Conservation (phyloP, 2,797 vertebrate species). For the Valencia hispanica region DNA sequence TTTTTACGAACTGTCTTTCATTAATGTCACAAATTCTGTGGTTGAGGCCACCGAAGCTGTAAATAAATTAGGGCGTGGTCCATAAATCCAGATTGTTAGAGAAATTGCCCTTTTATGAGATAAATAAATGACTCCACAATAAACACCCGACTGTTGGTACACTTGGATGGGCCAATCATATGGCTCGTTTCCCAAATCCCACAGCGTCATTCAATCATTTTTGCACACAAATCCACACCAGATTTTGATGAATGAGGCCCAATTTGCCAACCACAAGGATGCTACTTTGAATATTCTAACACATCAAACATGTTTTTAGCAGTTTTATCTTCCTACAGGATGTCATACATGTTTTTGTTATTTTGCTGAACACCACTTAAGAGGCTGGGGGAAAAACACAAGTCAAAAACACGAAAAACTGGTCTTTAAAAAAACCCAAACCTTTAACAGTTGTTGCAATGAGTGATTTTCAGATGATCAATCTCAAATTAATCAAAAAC, state of each 20-base stretch:
- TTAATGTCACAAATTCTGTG: background rate
- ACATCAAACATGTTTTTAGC: constrained; percentile 4
- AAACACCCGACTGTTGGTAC: background rate
- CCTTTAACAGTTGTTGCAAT: background rate
- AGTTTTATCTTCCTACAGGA: background rate
- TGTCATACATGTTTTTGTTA: constrained; percentile 1
- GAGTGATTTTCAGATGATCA: background rate
- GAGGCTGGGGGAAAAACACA: background rate
- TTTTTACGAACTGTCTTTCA: background rate
- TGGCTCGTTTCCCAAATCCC: background rate
- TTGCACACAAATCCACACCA: background rate
- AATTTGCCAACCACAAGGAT: background rate
- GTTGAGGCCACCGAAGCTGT: background rate
- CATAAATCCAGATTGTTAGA: background rate
- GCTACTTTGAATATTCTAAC: background rate
- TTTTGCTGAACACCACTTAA: background rate
- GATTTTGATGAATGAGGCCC: background rate
- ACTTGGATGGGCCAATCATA: background rate
- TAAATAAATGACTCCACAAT: background rate
- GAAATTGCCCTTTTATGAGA: constrained; percentile 1
- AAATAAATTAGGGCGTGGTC: background rate
- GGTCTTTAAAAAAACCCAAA: background rate
- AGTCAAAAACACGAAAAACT: background rate
- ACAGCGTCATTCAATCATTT: background rate
- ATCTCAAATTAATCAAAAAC: background rate